Evolutionary conservation across 2,113 vertebrate genomes (phyloP).

Genomic region (Ictidomys tridecemlineatus): DNA sequence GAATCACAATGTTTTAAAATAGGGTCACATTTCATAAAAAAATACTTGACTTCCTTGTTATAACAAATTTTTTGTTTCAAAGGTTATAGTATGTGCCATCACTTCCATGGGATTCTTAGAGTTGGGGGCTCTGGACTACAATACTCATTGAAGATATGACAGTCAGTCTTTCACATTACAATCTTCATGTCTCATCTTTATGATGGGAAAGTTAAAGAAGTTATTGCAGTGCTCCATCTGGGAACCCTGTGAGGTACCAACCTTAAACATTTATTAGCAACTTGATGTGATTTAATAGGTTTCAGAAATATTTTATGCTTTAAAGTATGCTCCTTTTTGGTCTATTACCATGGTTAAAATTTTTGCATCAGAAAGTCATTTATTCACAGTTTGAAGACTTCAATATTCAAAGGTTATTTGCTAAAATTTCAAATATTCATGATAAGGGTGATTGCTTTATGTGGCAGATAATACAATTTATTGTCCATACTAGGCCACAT

Average conservation of each 20-base stretch:
- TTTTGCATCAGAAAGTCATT: background rate
- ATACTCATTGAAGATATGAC: background rate
- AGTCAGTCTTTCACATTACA: background rate
- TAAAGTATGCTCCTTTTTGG: conserved; percentile 9
- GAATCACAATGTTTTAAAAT: background rate
- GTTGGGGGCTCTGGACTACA: conserved; percentile 11
- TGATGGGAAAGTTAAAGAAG: conserved; percentile 19
- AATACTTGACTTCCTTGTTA: background rate
- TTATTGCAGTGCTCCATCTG: background rate
- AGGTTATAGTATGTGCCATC: background rate
- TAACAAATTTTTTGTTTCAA: conserved; percentile 38
- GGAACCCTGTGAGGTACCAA: background rate
- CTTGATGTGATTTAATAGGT: conserved; percentile 22
- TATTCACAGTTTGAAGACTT: background rate
- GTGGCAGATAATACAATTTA: background rate
- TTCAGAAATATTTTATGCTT: conserved; percentile 46
- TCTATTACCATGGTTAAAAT: background rate
- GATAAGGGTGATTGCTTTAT: background rate
- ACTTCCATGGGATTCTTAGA: conserved; percentile 38
- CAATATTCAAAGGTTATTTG: conserved; percentile 12
- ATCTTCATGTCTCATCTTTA: conserved; percentile 24
- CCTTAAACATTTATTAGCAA: conserved; percentile 57
- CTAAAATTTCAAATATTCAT: conserved; percentile 24
- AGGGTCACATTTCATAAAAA: conserved; percentile 9
- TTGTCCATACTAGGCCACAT: background rate